Base-by-base conservation (phyloP, 2,888 invertebrate genomes). In the Lycocerus yunnanus region DNA sequence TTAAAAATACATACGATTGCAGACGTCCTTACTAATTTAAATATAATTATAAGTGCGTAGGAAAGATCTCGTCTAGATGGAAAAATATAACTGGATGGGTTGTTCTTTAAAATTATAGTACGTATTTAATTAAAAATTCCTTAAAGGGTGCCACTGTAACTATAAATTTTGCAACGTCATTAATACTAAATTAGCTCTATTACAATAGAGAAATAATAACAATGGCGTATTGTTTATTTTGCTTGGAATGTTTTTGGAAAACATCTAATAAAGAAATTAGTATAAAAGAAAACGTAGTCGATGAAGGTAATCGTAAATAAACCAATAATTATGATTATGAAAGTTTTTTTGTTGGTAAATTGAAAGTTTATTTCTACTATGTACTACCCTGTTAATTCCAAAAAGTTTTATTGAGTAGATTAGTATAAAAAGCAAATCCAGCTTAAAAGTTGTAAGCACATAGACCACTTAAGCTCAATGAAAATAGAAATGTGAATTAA, bases 401-500 rank as follows among this genome's bases (percentile, higher is more conserved):
- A 59, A 68, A 68, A 68, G 68, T 68, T 15, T 16, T 68, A 68
- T 66, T 66, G 15, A 58, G 16, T 43, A 65, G 63, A 70, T 27
- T 24, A 18, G 65, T 63, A 63, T 63, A 58, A 18, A 66, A 70
- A 16, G 20, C 18, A 58, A 58, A 68, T 65, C 58, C 65, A 58
- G 58, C 43, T 58, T 65, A 70, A 65, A 63, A 18, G 58, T 21
- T 58, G 66, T 15, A 58, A 71, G 65, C 66, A 43, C 15, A 58
- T 66, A 21, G 65, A 58, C 66, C 71, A 71, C 66, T 71, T 66
- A 58, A 66, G 71, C 66, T 71, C 58, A 59, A 66, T 71, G 71
- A 71, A 58, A 66, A 71, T 71, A 71, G 71, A 71, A 71, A 71
- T 59, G 65, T 66, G 71, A 66, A 71, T 71, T 71, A 71, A 71